A percentile compares a stretch with the other conserved stretches of the same genome.
phyloP scores from a whole-genome alignment of 2,797 vertebrate genomes.

The Atherinosoma microstoma region DNA sequence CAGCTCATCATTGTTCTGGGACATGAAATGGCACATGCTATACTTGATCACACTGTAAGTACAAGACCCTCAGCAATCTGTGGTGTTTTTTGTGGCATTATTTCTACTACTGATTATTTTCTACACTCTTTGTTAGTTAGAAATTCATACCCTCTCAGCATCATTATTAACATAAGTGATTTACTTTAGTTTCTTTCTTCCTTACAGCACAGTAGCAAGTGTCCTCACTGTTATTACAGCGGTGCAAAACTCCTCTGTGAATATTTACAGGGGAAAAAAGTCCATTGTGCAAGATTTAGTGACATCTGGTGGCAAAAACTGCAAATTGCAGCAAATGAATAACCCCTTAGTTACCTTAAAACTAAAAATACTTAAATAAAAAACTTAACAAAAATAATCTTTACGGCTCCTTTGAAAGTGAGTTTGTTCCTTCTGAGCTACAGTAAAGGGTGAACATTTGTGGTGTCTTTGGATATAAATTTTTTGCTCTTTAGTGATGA shows the following conservation, averaged over 20 bases:
- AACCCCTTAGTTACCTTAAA: background rate
- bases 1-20: slow-evolving; percentile 93
- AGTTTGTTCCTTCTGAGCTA: too few species aligned
- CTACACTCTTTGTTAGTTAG: too few species aligned
- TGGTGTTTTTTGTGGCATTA: background rate
- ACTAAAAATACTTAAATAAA: background rate
- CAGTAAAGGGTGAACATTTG: too few species aligned
- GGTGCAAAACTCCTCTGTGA: background rate
- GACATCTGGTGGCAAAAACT: background rate
- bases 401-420: too few species aligned
- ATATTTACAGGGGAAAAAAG: background rate
- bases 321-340: background rate
- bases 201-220: background rate
- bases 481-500: background rate
- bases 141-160: too few species aligned
- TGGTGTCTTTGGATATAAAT: background rate
- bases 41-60: slow-evolving; percentile 93
- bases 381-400: too few species aligned
- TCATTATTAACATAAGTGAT: too few species aligned
- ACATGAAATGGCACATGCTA: slow-evolving; percentile 94
- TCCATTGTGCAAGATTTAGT: too few species aligned
- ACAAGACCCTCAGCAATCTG: background rate
- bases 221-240: background rate
- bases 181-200: background rate
- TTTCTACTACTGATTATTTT: background rate